Conservation (phyloP, 2,888 invertebrate genomes). For the Trissoscelio sp. region DNA sequence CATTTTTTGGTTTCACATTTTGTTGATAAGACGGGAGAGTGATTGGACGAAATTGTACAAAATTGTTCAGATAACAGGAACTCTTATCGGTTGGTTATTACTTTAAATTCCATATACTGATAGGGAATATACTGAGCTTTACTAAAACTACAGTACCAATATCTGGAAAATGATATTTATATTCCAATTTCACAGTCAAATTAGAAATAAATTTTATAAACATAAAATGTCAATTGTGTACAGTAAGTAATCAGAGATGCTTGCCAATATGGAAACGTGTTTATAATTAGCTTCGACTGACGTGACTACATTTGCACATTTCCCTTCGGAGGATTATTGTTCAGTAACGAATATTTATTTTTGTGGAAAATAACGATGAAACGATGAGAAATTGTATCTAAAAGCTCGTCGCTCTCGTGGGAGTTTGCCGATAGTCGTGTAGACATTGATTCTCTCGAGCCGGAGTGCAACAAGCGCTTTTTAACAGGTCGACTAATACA, state of each 20-base stretch:
- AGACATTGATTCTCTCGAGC: conserved; percentile 11
- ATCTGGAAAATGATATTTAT: too few relatives aligned
- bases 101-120: too few relatives aligned
- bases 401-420: conserved; percentile 5
- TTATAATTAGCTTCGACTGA: conserved; percentile 24
- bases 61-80: too few relatives aligned
- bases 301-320: not conserved
- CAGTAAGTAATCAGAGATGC: too few relatives aligned
- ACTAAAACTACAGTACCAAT: too few relatives aligned
- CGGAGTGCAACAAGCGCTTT: conserved; percentile 26
- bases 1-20: conserved; percentile 45
- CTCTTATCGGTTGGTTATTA: too few relatives aligned
- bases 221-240: too few relatives aligned
- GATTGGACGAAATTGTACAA: too few relatives aligned
- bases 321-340: not conserved
- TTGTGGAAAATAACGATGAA: conserved; percentile 61
- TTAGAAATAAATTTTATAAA: too few relatives aligned
- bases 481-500: conserved; percentile 3
- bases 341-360: not conserved
- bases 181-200: too few relatives aligned
- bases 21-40: conserved; percentile 36
- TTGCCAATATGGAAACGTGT: not conserved
- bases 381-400: conserved; percentile 35
- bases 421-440: not conserved
- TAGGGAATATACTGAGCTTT: too few relatives aligned